Evolutionary conservation across 2,113 vertebrate genomes (phyloP).

Genomic region (Phoenicopterus ruber): DNA sequence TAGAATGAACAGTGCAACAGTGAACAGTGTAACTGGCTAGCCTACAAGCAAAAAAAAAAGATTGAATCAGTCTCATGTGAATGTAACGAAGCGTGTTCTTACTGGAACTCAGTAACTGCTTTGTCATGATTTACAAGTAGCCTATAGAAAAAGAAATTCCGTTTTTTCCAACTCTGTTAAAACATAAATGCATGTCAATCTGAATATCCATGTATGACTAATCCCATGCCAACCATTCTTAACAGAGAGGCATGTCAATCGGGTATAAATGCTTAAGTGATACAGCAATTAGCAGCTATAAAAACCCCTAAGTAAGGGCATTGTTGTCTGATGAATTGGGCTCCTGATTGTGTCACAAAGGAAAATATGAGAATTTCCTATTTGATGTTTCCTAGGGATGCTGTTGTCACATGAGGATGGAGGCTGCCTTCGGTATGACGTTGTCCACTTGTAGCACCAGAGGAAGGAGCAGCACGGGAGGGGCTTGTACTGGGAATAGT

Average conservation of each 20-base stretch:
- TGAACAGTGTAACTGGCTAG: not conserved
- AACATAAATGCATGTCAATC: not conserved
- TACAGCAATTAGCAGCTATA: not conserved
- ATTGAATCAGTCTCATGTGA: not conserved
- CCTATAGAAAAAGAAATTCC: not conserved
- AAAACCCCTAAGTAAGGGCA: not conserved
- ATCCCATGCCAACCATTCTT: not conserved
- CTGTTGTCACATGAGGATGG: not conserved
- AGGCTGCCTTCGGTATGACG: not conserved
- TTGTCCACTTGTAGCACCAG: not conserved
- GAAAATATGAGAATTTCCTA: not conserved
- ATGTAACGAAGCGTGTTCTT: not conserved
- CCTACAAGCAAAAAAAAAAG: not conserved
- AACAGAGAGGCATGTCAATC: not conserved
- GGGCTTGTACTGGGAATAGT: accelerated
- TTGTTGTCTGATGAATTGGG: not conserved
- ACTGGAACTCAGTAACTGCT: not conserved
- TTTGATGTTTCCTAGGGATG: not conserved
- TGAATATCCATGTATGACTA: not conserved
- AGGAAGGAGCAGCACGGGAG: not conserved
- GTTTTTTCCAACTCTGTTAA: not conserved
- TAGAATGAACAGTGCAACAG: not conserved
- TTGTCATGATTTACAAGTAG: not conserved
- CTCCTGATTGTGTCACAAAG: not conserved
- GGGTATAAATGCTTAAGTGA: not conserved